Evolutionary conservation across 2,888 invertebrate species (phyloP).

Genomic region (Drosophila lacicola): DNA sequence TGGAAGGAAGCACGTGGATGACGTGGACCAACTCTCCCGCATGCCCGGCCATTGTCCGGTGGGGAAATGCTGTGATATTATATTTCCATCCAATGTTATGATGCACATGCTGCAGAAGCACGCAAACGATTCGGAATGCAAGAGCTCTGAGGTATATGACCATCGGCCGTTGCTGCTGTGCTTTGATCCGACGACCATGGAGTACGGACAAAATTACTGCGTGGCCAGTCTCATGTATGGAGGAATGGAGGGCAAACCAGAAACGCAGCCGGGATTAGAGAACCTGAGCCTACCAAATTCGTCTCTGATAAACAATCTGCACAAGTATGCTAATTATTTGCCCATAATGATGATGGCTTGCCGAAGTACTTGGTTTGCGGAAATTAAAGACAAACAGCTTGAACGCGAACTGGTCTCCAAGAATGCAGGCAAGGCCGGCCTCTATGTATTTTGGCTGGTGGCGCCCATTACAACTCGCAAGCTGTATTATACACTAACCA

Average conservation of each 20-base stretch:
- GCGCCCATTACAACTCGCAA: constrained; percentile 27
- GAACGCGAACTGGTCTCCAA: constrained; percentile 18
- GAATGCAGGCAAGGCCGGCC: not conserved
- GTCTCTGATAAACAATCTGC: constrained; percentile 14
- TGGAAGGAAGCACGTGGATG: not conserved
- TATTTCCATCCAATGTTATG: constrained; percentile 53
- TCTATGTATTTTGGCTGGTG: constrained; percentile 58
- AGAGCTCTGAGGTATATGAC: constrained; percentile 20
- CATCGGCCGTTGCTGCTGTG: constrained; percentile 22
- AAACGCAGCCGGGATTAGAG: constrained; percentile 26
- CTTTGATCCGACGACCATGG: constrained; percentile 31
- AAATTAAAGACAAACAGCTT: constrained; percentile 34
- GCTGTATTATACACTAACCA: constrained; percentile 49
- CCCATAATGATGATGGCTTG: constrained; percentile 53
- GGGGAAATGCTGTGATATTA: constrained; percentile 30
- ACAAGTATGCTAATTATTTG: constrained; percentile 35
- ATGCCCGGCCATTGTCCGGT: constrained; percentile 42
- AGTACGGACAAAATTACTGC: constrained; percentile 9
- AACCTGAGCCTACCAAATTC: constrained; percentile 39
- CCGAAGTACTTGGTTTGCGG: constrained; percentile 48
- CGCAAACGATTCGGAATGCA: not conserved
- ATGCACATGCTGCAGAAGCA: constrained; percentile 48
- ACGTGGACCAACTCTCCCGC: constrained; percentile 14
- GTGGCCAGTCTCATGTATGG: constrained; percentile 43
- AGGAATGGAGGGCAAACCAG: constrained; percentile 10